Percentiles rank a stretch among this genome's conserved stretches.
These are phyloP conservation scores for Bruchidius siliquastri DNA, from an alignment of 2,888 invertebrate species.

Conservation along the genomic window DNA sequence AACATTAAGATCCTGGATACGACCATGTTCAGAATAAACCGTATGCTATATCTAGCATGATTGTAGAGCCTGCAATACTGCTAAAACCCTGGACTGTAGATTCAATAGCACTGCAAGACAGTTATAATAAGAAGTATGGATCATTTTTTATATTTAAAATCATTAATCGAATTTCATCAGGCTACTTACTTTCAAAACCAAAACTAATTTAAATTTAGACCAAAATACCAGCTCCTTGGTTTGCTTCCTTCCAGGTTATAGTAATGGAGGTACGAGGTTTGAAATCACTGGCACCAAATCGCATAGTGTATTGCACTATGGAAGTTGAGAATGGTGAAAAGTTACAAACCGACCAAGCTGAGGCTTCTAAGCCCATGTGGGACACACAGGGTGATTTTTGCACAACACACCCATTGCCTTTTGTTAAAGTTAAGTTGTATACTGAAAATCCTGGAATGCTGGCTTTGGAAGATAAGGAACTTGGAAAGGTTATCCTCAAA, in stretches of 20 bases:
- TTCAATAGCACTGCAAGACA: no score
- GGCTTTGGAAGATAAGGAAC: slow-evolving; percentile 97
- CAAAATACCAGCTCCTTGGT: not conserved
- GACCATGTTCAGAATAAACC: no score
- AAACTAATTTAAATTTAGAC: not conserved
- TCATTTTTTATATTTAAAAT: no score
- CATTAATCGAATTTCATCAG: no score
- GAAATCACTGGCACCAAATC: slow-evolving; percentile 92
- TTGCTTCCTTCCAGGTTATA: slow-evolving; percentile 65
- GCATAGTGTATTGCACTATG: slow-evolving; percentile 99
- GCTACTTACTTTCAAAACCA: not conserved
- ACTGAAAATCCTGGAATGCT: slow-evolving; percentile 97
- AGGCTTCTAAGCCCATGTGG: slow-evolving; percentile 99
- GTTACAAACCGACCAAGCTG: slow-evolving; percentile 98
- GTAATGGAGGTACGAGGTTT: slow-evolving; percentile 99
- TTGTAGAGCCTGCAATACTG: no score
- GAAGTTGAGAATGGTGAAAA: slow-evolving; percentile 99
- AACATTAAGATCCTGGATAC: no score
- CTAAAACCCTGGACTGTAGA: no score
- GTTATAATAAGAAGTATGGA: no score
- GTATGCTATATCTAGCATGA: no score
- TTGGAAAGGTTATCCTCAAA: slow-evolving; percentile 86
- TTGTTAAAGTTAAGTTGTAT: slow-evolving; percentile 95
- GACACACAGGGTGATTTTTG: slow-evolving; percentile 99
- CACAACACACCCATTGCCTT: slow-evolving; percentile 93